Conservation (phyloP, 2,797 vertebrate species). For the Neosalanx taihuensis region DNA sequence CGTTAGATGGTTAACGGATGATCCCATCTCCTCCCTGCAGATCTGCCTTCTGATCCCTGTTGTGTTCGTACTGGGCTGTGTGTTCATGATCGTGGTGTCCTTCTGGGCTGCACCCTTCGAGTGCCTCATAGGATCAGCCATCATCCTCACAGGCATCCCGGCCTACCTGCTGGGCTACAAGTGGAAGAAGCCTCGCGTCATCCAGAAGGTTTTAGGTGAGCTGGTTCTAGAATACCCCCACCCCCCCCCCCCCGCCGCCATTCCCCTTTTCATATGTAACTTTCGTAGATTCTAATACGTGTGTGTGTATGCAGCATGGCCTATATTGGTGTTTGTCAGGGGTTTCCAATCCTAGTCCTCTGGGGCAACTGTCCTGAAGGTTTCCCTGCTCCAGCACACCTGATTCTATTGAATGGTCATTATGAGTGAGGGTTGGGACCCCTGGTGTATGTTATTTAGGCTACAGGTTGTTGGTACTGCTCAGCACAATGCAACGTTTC, state of each 20-base stretch:
- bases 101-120: slow-evolving; percentile 77
- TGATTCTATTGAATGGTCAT: slow-evolving; percentile 12
- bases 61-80: slow-evolving; percentile 68
- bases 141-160: slow-evolving; percentile 74
- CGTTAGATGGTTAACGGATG: too few relatives aligned
- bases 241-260: too few relatives aligned
- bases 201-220: slow-evolving; percentile 74
- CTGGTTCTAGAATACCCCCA: background rate
- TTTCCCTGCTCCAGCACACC: background rate
- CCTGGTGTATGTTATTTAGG: background rate
- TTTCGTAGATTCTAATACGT: too few relatives aligned
- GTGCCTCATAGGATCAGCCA: slow-evolving; percentile 66
- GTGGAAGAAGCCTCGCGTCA: slow-evolving; percentile 73
- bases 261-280: too few relatives aligned
- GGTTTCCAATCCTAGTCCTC: too few relatives aligned
- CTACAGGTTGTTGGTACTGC: background rate
- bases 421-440: too few relatives aligned
- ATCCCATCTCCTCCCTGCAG: slow-evolving; percentile 39
- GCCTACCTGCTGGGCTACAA: slow-evolving; percentile 76
- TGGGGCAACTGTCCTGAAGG: too few relatives aligned
- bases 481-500: too few relatives aligned
- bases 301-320: too few relatives aligned
- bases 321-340: too few relatives aligned
- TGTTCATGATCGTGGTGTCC: slow-evolving; percentile 77
- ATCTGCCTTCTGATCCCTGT: slow-evolving; percentile 63